Evolutionary conservation across 92 coral and sea anemone species (phyloP), one percentile per base, ranked within the genome.

Genomic region (Galaxea fascicularis): DNA sequence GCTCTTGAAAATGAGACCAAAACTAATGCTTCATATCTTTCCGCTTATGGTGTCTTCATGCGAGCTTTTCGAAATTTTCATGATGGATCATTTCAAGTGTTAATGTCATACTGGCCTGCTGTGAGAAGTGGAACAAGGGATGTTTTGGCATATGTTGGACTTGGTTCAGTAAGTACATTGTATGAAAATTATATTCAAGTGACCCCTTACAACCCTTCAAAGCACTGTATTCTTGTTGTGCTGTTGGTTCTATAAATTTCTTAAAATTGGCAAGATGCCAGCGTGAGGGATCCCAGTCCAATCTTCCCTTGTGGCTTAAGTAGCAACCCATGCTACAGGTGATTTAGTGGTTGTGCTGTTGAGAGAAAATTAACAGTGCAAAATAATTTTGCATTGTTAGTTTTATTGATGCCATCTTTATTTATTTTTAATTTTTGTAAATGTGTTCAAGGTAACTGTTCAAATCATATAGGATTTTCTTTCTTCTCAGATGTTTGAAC

Each of bases 61-160:
- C 65, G 39, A 45, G 60, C 86, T 8, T 91, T 91, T 80, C 82
- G 89, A 60, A 65, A 57, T 8, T 87, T 78, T 74, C 94, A 91
- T 74, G 87, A 88, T 11, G 54, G 26, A 1, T 52, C 79, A 4
- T 85, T 79, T 2, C 30, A 57, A 4, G 62, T 14, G 17, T 12
- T 84, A 39, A 14, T 91, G 17, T 53, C 26, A 27, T 84, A 73
- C 65, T 89, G 94, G 84, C 91, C 89, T 39, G 74, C 74, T 56
- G 85, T 78, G 49, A 87, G 65, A 35, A 69, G 56, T 58, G 26
- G 46, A 13, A 82, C 86, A 27, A 82, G 70, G 35, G 28, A 57
- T 73, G 17, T 82, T 58, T 30, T 82, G 27, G 15, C 68, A 25
- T 14, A 57, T 56, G 60, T 82, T 16, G 71, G 86, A 56, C 60